Percentiles rank a stretch among this genome's conserved stretches.
Conservation (phyloP, 2,113 vertebrate genomes). For the Gallinago paraguaiae region DNA sequence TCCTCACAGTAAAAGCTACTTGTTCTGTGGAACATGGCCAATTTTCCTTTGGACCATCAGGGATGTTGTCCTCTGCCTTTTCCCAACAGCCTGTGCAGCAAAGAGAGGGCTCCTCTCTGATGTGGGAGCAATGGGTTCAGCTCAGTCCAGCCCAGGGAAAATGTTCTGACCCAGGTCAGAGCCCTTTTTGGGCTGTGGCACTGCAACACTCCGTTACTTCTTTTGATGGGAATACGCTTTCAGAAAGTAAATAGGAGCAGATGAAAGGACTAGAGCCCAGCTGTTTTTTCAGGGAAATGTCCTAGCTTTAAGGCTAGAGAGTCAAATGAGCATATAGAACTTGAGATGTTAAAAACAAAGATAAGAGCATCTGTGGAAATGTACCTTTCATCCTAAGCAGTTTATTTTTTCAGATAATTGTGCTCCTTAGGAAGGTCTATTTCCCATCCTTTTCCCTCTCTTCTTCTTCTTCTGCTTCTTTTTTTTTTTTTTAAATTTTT, state of each 20-base stretch:
- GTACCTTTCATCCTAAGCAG: not conserved
- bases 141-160: not conserved
- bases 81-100: not conserved
- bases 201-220: rapidly evolving
- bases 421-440: not conserved
- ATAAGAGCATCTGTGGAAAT: not conserved
- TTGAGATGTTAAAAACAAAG: not conserved
- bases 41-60: not conserved
- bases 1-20: not conserved
- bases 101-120: not conserved
- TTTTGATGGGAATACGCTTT: not conserved
- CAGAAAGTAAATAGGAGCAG: not conserved
- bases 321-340: not conserved
- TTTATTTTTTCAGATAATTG: not conserved
- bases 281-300: not conserved
- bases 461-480: not conserved
- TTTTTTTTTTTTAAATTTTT: not conserved
- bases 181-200: not conserved
- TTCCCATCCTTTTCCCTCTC: not conserved
- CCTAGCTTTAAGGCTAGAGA: not conserved
- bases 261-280: not conserved
- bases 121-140: not conserved
- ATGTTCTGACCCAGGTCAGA: not conserved
- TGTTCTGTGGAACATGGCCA: not conserved
- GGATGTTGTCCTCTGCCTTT: not conserved